Percentiles rank a stretch among this genome's conserved stretches.
phyloP scores from a whole-genome alignment of 64 coral and sea anemone species.

The Platygyra sinensis region DNA sequence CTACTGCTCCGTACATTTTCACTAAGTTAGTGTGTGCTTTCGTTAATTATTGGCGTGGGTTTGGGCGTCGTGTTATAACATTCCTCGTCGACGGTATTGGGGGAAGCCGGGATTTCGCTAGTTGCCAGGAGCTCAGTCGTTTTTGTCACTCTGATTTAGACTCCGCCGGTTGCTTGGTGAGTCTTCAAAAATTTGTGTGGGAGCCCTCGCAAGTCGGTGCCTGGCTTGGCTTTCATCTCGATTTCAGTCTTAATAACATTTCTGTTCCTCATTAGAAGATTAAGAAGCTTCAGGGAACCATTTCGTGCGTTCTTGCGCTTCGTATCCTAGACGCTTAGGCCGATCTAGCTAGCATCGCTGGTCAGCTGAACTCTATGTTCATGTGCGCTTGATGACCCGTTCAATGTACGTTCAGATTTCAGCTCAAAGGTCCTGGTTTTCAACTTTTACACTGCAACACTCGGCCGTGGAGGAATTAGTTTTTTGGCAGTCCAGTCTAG shows the following conservation, averaged over 20 bases:
- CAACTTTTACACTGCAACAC: not conserved
- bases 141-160: slow-evolving; percentile 33
- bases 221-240: slow-evolving; percentile 39
- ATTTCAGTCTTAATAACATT: no score
- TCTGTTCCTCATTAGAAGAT: no score
- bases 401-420: slow-evolving; percentile 41
- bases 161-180: slow-evolving; percentile 35
- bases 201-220: slow-evolving; percentile 28
- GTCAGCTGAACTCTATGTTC: slow-evolving; percentile 50
- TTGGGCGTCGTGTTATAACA: slow-evolving; percentile 46
- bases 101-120: not conserved
- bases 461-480: slow-evolving; percentile 27
- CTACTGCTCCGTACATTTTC: slow-evolving; percentile 59
- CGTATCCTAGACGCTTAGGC: no score
- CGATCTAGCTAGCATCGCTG: not conserved
- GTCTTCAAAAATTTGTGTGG: slow-evolving; percentile 52
- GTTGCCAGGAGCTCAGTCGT: slow-evolving; percentile 4
- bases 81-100: slow-evolving; percentile 60
- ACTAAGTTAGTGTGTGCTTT: slow-evolving; percentile 61
- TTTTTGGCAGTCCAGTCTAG: slow-evolving; percentile 32
- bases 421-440: slow-evolving; percentile 27
- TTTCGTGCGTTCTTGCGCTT: no score
- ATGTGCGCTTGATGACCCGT: slow-evolving; percentile 34
- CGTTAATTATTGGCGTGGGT: slow-evolving; percentile 35
- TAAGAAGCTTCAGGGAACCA: no score